phyloP scores from a whole-genome alignment of 2,113 vertebrate species.

The Caretta caretta region DNA sequence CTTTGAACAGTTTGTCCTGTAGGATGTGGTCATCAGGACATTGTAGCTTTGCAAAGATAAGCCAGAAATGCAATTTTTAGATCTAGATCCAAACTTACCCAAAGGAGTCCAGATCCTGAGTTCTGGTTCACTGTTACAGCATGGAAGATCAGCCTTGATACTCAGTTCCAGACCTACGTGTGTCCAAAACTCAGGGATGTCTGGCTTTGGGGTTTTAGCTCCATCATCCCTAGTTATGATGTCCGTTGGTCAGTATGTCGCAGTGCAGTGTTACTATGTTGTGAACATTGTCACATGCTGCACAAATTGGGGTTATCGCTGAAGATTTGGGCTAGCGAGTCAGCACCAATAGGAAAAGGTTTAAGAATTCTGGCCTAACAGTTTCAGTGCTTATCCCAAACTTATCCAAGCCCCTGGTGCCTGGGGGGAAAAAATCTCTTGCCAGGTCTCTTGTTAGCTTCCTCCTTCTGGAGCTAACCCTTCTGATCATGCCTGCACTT shows the following conservation, averaged over 20 bases:
- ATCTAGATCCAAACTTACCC: not conserved
- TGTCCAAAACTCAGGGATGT: not conserved
- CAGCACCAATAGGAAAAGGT: not conserved
- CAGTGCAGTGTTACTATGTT: not conserved
- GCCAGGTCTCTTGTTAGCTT: slow-evolving; percentile 12
- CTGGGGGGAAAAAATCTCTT: not conserved
- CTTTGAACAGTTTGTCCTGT: not conserved
- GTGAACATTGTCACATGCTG: not conserved
- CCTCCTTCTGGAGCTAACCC: slow-evolving; percentile 7
- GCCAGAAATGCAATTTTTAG: not conserved
- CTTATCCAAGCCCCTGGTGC: not conserved
- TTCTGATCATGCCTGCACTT: slow-evolving; percentile 3
- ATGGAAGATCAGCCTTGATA: not conserved
- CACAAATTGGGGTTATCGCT: not conserved
- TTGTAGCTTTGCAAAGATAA: not conserved
- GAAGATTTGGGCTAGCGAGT: not conserved
- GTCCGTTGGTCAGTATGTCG: not conserved
- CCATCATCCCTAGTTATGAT: not conserved
- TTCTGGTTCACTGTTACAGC: not conserved
- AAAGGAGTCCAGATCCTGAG: not conserved
- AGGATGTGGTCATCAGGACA: not conserved
- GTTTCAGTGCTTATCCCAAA: not conserved
- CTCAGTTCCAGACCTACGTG: not conserved
- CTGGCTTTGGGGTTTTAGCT: not conserved
- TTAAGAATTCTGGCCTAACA: not conserved